Base-by-base conservation (phyloP, 2,797 vertebrate species). In the Myripristis murdjan region DNA sequence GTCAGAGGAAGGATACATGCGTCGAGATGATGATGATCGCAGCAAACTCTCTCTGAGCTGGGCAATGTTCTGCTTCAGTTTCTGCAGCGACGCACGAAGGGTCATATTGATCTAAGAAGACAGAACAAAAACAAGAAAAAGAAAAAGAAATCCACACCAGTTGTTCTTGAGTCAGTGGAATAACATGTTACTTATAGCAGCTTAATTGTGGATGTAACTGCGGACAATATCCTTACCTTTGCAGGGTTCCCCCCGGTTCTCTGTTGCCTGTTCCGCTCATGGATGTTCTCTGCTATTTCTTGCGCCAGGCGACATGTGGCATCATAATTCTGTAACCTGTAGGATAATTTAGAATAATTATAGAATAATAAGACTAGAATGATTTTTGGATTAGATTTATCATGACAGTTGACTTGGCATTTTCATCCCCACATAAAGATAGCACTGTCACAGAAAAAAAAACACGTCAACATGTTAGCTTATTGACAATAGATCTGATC, bases 231-330 rank as follows among this genome's bases (percentile, higher is more conserved):
- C 10, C 60, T 80, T 86, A 97, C 98, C 96, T 98, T 98, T 23
- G 95, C 89, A 28, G 96, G 93, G 88, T 95, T 99, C 35, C 96
- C 97, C 55, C 97, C 97, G 28, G 94, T 97, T 73, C 97, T 94
- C 82, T 97, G 95, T 78, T 89, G 94, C 52, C 95, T 95, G 89
- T 95, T 97, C 26, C 96, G 91, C 76, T 97, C 96, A 88, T 98
- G 96, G 67, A 98, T 95, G 76, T 94, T 97, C 93, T 98, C 98
- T 7, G 97, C 97, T 62, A 96, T 92, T 84, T 99, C 97, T 83
- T 98, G 98, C 16, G 97, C 95, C 73, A 96, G 87, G 16, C 96
- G 95, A 71, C 96, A 97, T 2, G 97, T 91, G 68, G 95, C 95
- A 60, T 97, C 97, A 18, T 97, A 95, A 56, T 96, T 93, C 69